phyloP scores from a whole-genome alignment of 2,797 vertebrate genomes.

The Menidia menidia region DNA sequence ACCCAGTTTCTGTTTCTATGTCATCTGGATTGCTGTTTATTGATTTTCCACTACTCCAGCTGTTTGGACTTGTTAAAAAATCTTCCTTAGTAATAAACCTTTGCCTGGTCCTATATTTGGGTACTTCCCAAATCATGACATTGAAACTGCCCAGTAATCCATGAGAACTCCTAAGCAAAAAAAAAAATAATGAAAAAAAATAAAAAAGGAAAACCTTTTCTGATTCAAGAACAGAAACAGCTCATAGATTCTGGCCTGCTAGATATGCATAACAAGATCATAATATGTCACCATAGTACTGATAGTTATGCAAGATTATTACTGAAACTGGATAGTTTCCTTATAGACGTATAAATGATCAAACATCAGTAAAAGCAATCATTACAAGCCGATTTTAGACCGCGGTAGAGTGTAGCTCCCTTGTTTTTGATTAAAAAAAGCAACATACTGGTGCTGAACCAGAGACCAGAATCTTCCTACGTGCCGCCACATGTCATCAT shows the following conservation, averaged over 20 bases:
- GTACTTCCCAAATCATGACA: background rate
- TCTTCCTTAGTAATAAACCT: background rate
- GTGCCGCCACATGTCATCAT: background rate
- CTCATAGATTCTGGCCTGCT: background rate
- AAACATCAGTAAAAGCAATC: background rate
- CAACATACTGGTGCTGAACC: background rate
- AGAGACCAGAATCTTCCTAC: too few species aligned
- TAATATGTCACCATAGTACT: background rate
- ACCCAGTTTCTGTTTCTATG: background rate
- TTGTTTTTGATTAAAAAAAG: background rate
- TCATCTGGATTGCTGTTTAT: background rate
- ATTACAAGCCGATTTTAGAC: background rate
- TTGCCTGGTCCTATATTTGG: background rate
- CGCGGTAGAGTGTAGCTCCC: background rate
- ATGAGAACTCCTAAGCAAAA: background rate
- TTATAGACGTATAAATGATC: too few species aligned
- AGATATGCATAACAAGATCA: background rate
- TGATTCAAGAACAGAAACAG: too few species aligned
- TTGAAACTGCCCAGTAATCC: background rate
- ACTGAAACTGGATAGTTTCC: too few species aligned
- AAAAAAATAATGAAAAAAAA: background rate
- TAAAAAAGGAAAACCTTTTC: too few species aligned
- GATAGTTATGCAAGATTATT: background rate
- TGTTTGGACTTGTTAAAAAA: background rate
- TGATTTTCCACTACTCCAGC: background rate